Percentiles rank a stretch among this genome's conserved stretches.
These are phyloP conservation scores for Drosophila santomea DNA, from an alignment of 1,140 invertebrate genomes.

Conservation along the genomic window DNA sequence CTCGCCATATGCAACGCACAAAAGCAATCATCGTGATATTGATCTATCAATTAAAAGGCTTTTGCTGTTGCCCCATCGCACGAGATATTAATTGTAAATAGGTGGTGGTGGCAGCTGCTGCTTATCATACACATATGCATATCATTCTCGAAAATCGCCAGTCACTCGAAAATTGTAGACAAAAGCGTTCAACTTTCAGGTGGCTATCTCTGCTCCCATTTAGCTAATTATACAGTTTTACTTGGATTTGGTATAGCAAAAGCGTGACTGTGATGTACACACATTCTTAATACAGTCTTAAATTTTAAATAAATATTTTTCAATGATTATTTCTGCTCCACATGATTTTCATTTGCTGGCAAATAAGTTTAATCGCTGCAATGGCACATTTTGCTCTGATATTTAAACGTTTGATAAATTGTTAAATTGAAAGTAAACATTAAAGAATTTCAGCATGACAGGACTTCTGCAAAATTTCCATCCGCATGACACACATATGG, in stretches of 20 bases:
- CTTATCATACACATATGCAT: constrained; percentile 3
- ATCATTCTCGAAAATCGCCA: constrained; percentile 6
- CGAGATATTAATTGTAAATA: constrained; percentile 27
- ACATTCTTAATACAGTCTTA: neutral
- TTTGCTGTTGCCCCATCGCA: constrained; percentile 48
- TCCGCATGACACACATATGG: constrained; percentile 36
- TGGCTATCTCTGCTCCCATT: constrained; percentile 5
- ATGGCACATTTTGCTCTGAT: too few relatives aligned
- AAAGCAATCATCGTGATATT: constrained; percentile 46
- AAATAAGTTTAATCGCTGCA: too few relatives aligned
- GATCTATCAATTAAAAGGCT: constrained; percentile 75
- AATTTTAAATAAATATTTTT: too few relatives aligned
- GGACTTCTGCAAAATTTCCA: neutral
- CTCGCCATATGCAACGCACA: constrained; percentile 21
- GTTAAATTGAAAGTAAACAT: too few relatives aligned
- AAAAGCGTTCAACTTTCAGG: neutral
- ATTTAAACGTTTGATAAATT: too few relatives aligned
- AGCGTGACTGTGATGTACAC: constrained; percentile 1
- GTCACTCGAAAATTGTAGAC: constrained; percentile 13
- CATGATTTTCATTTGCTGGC: too few relatives aligned
- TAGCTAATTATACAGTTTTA: neutral
- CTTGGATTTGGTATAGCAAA: too few relatives aligned
- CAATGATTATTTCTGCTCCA: too few relatives aligned
- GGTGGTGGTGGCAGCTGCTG: neutral
- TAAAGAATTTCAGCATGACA: neutral